Evolutionary conservation across 2,888 invertebrate species (phyloP), one percentile per base, ranked within the genome.

Genomic region (Ashinkailepas kermadecensis): DNA sequence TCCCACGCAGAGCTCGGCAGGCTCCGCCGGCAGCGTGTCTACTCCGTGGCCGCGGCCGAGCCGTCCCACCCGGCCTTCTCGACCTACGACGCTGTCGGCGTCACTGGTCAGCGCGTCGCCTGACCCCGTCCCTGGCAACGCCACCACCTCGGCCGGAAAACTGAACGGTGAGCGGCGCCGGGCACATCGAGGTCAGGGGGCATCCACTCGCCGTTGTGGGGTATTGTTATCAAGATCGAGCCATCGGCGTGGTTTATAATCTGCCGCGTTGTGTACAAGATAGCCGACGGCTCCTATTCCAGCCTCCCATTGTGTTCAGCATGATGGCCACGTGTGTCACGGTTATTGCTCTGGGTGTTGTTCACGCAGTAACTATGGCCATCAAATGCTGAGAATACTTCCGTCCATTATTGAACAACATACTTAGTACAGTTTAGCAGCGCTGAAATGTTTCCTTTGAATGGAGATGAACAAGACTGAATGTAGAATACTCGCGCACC

Each of bases 11-110:
- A 18, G n/a, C 18, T 7, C n/a, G 64, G 21, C 62, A 18, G 18
- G 62, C 62, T 18, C 62, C 12, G 62, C 62, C 13, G 62, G 15
- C 62, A 62, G 0, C 70, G 39, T 86, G 83, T 86, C 82, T 78
- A 84, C 84, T 84, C 86, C 85, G 15, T 84, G 84, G 23, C 84
- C 74, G 59, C 83, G 82, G 62, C 83, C 83, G 15, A 81, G 82
- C 12, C 81, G 84, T 25, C 84, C 84, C 6, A 83, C 84, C 0
- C 80, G 84, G 58, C 84, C 84, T 1, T 83, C 83, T 21, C 83
- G 83, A 80, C 83, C 39, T 4, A 1, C 39, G 39, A 4, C 39
- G 39, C 39, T 39, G 39, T 39, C 39, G 39, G 1, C 39, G 39
- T 4, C 39, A 39, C 39, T 39, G 39, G 39, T 39, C 39, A 39